Evolutionary conservation across 2,797 vertebrate genomes (phyloP).

Genomic region (Tauraco hartlaubi): DNA sequence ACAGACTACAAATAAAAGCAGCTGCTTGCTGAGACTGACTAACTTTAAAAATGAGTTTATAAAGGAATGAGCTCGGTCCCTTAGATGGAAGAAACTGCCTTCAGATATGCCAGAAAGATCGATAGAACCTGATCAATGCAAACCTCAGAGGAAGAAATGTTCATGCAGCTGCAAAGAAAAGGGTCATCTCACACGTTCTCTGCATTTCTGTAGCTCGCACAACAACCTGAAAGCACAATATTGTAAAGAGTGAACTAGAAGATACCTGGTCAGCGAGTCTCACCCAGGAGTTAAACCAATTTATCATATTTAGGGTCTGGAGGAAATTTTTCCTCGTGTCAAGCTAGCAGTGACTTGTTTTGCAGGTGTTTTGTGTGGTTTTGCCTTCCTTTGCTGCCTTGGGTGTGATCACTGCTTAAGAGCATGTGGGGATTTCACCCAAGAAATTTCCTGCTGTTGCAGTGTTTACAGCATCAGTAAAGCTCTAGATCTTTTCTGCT

Average conservation of each 20-base stretch:
- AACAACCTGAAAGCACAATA: neutral
- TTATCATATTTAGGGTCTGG: neutral
- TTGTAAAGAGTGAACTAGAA: neutral
- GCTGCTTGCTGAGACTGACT: conserved; percentile 5
- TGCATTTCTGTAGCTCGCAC: neutral
- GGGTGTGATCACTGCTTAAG: neutral
- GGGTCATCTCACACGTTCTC: neutral
- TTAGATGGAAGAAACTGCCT: neutral
- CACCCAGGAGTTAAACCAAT: neutral
- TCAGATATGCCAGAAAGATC: conserved; percentile 4
- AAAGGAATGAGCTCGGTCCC: neutral
- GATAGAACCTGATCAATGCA: conserved; percentile 12
- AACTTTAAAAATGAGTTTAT: conserved; percentile 18
- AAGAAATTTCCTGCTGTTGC: neutral
- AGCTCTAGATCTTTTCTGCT: neutral
- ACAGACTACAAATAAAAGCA: conserved; percentile 12
- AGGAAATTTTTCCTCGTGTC: accelerated
- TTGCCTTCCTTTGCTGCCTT: neutral
- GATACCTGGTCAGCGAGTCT: neutral
- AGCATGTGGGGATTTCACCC: neutral
- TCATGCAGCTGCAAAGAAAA: neutral
- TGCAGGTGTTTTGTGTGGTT: neutral
- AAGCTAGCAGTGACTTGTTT: neutral
- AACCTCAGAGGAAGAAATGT: neutral
- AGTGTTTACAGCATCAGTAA: neutral